A percentile compares a stretch with the other conserved stretches of the same genome.
Conservation (phyloP, 1,140 invertebrate species). For the Apolygus lucorum region DNA sequence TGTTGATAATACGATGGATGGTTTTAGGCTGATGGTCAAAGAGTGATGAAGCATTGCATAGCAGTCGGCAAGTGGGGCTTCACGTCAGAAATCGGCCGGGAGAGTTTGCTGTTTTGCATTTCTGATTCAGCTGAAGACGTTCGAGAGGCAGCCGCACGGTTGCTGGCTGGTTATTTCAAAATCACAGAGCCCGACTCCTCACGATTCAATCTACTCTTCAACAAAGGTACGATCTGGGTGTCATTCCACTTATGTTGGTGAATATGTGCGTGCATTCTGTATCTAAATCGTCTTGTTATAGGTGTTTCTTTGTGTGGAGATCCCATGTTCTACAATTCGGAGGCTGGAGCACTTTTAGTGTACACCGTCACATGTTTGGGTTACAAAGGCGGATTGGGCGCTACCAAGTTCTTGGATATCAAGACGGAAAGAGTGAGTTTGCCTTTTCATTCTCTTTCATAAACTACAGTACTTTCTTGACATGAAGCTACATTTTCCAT, state of each 20-base stretch:
- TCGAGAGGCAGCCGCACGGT: constrained; percentile 38
- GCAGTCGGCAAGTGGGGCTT: constrained; percentile 38
- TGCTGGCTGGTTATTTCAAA: constrained; percentile 41
- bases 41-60: constrained; percentile 25
- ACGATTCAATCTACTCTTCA: constrained; percentile 33
- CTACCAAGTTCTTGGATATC: constrained; percentile 10
- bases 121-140: constrained; percentile 43
- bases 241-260: no score
- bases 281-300: not conserved
- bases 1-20: not conserved
- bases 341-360: constrained; percentile 44
- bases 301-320: constrained; percentile 41
- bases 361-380: constrained; percentile 26
- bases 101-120: constrained; percentile 38
- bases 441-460: not conserved
- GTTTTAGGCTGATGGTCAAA: constrained; percentile 19
- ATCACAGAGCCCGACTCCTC: constrained; percentile 20
- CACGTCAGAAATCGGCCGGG: constrained; percentile 34
- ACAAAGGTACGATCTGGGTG: constrained; percentile 34
- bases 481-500: no score
- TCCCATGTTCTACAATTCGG: constrained; percentile 45
- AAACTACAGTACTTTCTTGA: no score
- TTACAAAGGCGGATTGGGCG: constrained; percentile 13
- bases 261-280: no score
- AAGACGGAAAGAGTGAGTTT: constrained; percentile 12